phyloP scores from a whole-genome alignment of 2,888 invertebrate genomes.

The Marronus borbonicus region DNA sequence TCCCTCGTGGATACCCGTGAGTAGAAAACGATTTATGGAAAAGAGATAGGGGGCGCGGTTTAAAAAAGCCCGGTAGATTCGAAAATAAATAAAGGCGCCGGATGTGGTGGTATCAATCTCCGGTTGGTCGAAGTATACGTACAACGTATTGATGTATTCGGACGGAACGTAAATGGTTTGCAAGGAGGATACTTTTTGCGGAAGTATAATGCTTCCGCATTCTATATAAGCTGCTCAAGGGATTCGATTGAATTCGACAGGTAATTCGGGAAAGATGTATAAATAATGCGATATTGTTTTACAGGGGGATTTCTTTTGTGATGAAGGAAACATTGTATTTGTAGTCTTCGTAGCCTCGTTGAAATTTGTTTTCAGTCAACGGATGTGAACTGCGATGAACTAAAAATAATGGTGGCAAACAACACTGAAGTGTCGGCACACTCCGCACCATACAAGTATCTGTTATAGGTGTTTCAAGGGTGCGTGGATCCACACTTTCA shows the following conservation, averaged over 20 bases:
- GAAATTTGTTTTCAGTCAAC: too few species aligned
- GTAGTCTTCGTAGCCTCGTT: too few species aligned
- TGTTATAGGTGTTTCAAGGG: too few species aligned
- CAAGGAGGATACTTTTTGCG: neutral
- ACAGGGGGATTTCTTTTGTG: neutral
- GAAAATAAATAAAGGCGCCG: constrained; percentile 28
- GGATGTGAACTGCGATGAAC: too few species aligned
- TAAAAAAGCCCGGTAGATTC: constrained; percentile 28
- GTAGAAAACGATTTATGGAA: constrained; percentile 37
- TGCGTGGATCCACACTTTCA: too few species aligned
- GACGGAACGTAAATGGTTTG: neutral
- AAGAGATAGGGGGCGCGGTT: constrained; percentile 23
- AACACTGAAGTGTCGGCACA: too few species aligned
- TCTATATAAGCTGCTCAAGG: neutral
- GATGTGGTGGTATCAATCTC: constrained; percentile 13
- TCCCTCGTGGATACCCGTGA: constrained; percentile 15
- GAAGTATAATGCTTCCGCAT: neutral
- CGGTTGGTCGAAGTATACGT: neutral
- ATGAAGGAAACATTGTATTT: neutral
- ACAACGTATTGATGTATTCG: neutral
- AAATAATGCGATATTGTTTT: neutral
- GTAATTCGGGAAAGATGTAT: neutral
- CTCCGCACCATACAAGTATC: too few species aligned
- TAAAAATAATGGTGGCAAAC: too few species aligned
- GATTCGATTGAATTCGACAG: neutral